phyloP scores from a whole-genome alignment of 2,888 invertebrate genomes.

The Pristionchus arcanus region DNA sequence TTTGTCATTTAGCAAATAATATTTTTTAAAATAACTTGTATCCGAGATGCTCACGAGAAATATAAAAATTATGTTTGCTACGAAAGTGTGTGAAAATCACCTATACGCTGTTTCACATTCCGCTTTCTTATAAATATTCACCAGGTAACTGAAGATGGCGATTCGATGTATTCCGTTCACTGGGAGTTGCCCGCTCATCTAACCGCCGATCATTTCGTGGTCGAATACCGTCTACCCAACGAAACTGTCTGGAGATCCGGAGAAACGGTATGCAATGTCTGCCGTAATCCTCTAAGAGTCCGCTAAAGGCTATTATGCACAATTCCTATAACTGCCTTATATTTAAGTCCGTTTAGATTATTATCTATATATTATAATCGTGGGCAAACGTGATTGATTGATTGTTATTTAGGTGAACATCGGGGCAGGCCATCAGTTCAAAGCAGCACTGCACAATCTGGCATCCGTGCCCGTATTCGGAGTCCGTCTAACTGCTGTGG shows the following conservation, averaged over 20 bases:
- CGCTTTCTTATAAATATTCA: too few species aligned
- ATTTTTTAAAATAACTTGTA: too few species aligned
- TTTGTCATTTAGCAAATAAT: too few species aligned
- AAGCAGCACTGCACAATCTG: constrained; percentile 66
- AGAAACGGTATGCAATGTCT: constrained; percentile 37
- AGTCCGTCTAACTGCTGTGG: constrained; percentile 72
- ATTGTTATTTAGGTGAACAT: constrained; percentile 63
- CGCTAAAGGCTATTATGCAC: too few species aligned
- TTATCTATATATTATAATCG: too few species aligned
- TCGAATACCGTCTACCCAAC: constrained; percentile 77
- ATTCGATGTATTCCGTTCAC: constrained; percentile 70
- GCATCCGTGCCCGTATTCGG: constrained; percentile 72
- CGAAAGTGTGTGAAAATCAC: too few species aligned
- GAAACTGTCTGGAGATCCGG: constrained; percentile 74
- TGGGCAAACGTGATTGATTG: background rate
- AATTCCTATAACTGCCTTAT: too few species aligned
- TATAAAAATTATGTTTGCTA: too few species aligned
- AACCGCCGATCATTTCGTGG: constrained; percentile 69
- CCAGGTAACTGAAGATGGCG: constrained; percentile 62
- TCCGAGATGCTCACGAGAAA: too few species aligned
- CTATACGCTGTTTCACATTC: too few species aligned
- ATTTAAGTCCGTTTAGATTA: too few species aligned
- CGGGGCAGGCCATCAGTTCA: constrained; percentile 65
- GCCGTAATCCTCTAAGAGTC: too few species aligned
- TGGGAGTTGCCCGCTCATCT: constrained; percentile 73